Conservation (phyloP, 2,113 vertebrate genomes). For the Apeltes quadracus region DNA sequence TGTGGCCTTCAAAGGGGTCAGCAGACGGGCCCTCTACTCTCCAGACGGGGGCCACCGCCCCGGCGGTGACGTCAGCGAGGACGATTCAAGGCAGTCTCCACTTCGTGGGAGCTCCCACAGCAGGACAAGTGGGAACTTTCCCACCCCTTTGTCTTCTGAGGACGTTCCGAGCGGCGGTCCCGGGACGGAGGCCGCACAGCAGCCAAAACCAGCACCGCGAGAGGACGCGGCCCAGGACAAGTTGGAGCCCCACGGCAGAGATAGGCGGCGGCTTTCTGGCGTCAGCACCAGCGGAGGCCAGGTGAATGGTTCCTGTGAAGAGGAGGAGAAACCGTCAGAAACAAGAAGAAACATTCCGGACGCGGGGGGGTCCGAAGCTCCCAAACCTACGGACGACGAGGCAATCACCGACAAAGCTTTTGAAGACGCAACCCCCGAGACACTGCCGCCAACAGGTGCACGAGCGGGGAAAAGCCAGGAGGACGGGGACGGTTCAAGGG, state of each 20-base stretch:
- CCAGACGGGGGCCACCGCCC: conserved; percentile 75
- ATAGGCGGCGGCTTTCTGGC: conserved; percentile 22
- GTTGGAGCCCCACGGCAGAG: background rate
- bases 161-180: conserved; percentile 78
- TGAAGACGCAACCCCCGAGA: conserved; percentile 46
- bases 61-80: conserved; percentile 79
- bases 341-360: conserved; percentile 46
- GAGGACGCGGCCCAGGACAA: conserved; percentile 48
- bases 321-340: conserved; percentile 63
- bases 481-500: conserved; percentile 41
- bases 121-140: conserved; percentile 71
- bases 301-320: conserved; percentile 71
- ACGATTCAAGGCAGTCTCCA: conserved; percentile 81
- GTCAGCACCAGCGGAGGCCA: conserved; percentile 57
- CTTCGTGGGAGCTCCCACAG: conserved; percentile 61
- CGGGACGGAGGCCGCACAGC: conserved; percentile 51
- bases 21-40: conserved; percentile 81
- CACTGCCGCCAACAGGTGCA: conserved; percentile 10
- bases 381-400: conserved; percentile 46
- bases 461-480: conserved; percentile 38
- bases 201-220: conserved; percentile 28
- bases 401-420: conserved; percentile 39
- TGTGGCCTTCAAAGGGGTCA: conserved; percentile 73
- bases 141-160: conserved; percentile 78
- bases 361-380: conserved; percentile 49